These are phyloP conservation scores for Capromys pilorides DNA, from an alignment of 2,797 vertebrate genomes.

Conservation along the genomic window DNA sequence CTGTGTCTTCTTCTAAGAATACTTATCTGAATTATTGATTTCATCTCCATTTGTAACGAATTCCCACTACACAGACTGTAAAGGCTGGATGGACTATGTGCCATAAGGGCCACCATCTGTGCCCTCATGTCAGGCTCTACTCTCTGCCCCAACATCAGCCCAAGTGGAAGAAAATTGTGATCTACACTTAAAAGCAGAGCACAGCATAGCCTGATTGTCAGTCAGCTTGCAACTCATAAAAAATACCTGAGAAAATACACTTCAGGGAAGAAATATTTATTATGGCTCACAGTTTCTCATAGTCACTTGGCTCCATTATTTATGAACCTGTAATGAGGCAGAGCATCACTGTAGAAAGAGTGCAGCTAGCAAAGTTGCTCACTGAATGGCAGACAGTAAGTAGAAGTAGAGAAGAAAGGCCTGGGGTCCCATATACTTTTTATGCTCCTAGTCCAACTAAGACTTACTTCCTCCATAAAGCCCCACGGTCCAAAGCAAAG, in stretches of 20 bases:
- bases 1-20: not conserved
- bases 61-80: not conserved
- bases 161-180: not conserved
- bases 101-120: not conserved
- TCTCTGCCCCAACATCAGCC: accelerated
- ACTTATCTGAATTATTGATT: not conserved
- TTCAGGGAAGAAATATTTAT: not conserved
- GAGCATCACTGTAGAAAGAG: not conserved
- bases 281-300: not conserved
- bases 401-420: not conserved
- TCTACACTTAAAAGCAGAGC: not conserved
- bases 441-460: not conserved
- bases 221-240: not conserved
- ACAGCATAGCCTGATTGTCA: not conserved
- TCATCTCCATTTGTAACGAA: not conserved
- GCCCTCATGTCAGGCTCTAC: not conserved
- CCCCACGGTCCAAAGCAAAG: not conserved
- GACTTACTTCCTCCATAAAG: not conserved
- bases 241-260: not conserved
- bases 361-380: not conserved
- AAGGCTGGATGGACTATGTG: not conserved
- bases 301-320: not conserved
- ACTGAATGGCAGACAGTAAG: not conserved
- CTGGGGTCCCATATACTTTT: not conserved
- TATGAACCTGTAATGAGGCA: not conserved